Conservation (phyloP, 2,888 invertebrate genomes). For the Standfussiana lucernea region DNA sequence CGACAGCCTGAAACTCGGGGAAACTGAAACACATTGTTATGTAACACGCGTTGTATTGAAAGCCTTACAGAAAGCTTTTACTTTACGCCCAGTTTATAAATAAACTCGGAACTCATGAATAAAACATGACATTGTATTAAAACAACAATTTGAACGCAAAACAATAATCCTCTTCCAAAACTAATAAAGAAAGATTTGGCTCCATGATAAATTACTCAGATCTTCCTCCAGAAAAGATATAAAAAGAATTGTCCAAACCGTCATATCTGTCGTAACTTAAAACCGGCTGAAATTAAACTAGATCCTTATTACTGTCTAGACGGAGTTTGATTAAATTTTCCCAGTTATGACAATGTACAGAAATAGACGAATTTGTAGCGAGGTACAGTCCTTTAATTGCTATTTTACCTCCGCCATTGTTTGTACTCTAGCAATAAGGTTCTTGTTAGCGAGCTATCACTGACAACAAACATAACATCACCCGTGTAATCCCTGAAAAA, state of each 20-base stretch:
- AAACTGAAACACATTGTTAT: slow-evolving; percentile 23
- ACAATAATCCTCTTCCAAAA: slow-evolving; percentile 30
- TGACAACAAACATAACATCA: neutral
- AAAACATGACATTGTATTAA: slow-evolving; percentile 18
- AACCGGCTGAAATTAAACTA: slow-evolving; percentile 37
- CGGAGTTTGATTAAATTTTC: slow-evolving; percentile 55
- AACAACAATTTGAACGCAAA: slow-evolving; percentile 28
- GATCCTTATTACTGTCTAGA: slow-evolving; percentile 56
- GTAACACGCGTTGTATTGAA: slow-evolving; percentile 20
- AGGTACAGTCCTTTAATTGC: neutral
- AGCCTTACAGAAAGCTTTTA: slow-evolving; percentile 19
- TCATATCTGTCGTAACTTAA: slow-evolving; percentile 48
- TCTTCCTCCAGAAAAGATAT: slow-evolving; percentile 18
- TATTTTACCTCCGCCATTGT: neutral
- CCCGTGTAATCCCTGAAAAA: neutral
- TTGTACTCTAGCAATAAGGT: neutral
- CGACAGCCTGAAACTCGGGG: neutral
- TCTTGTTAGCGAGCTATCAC: neutral
- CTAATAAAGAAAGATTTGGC: slow-evolving; percentile 27
- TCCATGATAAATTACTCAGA: slow-evolving; percentile 45
- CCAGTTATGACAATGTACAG: slow-evolving; percentile 43
- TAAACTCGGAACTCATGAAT: slow-evolving; percentile 19
- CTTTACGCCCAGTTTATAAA: neutral
- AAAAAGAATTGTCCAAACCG: slow-evolving; percentile 36
- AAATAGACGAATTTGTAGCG: slow-evolving; percentile 43